These are phyloP conservation scores for Glomeris maerens DNA, from an alignment of 1,140 invertebrate species.

Conservation along the genomic window DNA sequence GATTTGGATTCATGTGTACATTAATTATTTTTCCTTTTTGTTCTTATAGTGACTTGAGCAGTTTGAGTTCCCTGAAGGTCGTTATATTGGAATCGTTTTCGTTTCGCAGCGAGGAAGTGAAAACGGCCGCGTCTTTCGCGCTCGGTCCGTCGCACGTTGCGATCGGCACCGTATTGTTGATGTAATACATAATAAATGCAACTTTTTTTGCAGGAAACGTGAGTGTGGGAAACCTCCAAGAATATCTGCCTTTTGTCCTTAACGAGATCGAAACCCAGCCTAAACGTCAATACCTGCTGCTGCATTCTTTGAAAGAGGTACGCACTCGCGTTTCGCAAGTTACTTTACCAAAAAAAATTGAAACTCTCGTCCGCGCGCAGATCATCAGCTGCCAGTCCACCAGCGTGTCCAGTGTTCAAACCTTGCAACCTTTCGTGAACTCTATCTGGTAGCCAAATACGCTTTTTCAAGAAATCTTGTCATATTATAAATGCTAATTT, in stretches of 20 bases:
- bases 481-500: not conserved
- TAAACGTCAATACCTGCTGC: constrained; percentile 82
- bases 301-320: constrained; percentile 95
- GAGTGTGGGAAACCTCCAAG: constrained; percentile 82
- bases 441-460: constrained; percentile 45
- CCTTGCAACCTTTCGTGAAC: constrained; percentile 69
- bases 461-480: not conserved
- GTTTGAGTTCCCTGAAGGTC: constrained; percentile 41
- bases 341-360: not conserved
- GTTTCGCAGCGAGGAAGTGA: constrained; percentile 48
- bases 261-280: constrained; percentile 85
- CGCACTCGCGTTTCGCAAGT: constrained; percentile 13
- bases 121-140: constrained; percentile 92
- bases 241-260: constrained; percentile 87
- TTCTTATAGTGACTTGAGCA: constrained; percentile 63
- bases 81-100: constrained; percentile 41
- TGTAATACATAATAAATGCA: not conserved
- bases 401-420: constrained; percentile 55
- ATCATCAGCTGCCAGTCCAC: constrained; percentile 76
- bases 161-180: not conserved
- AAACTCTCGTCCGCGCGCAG: constrained; percentile 30
- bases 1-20: not conserved
- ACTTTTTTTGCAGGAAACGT: constrained; percentile 46
- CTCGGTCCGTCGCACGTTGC: constrained; percentile 47
- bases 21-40: constrained; percentile 11